Conservation (phyloP, 2,113 vertebrate genomes). For the Salvelinus namaycush region DNA sequence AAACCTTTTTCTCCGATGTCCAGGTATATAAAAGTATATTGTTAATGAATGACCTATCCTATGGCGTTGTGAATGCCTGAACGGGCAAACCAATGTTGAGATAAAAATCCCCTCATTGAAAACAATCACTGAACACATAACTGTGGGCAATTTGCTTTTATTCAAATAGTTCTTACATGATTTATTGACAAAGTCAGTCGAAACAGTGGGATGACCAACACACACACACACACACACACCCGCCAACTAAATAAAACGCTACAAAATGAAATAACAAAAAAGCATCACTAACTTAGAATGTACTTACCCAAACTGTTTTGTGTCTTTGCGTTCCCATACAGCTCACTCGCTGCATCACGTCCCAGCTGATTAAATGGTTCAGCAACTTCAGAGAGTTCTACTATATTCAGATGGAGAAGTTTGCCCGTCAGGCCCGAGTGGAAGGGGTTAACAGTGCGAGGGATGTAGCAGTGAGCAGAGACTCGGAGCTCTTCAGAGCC, state of each 20-base stretch:
- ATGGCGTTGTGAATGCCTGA: background rate
- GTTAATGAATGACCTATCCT: background rate
- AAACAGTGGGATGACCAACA: background rate
- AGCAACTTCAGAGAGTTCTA: constrained; percentile 96
- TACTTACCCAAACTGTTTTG: constrained; percentile 41
- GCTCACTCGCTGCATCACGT: constrained; percentile 90
- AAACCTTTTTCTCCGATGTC: constrained; percentile 85
- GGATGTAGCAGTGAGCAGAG: constrained; percentile 77
- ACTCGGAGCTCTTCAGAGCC: constrained; percentile 85
- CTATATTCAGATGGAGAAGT: constrained; percentile 96
- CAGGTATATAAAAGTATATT: constrained; percentile 71
- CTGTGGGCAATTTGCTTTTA: background rate
- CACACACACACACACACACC: background rate
- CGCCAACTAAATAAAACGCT: background rate
- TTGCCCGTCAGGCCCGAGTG: constrained; percentile 80
- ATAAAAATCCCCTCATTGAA: background rate
- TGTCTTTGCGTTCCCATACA: constrained; percentile 48
- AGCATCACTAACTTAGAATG: background rate
- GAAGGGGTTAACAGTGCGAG: constrained; percentile 69
- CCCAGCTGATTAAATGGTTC: constrained; percentile 97
- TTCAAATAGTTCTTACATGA: background rate
- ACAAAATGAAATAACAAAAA: background rate
- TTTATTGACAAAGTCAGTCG: background rate
- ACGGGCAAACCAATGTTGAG: background rate
- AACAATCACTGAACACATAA: background rate